phyloP scores from a whole-genome alignment of 2,113 vertebrate genomes.

The Varanus salvator region DNA sequence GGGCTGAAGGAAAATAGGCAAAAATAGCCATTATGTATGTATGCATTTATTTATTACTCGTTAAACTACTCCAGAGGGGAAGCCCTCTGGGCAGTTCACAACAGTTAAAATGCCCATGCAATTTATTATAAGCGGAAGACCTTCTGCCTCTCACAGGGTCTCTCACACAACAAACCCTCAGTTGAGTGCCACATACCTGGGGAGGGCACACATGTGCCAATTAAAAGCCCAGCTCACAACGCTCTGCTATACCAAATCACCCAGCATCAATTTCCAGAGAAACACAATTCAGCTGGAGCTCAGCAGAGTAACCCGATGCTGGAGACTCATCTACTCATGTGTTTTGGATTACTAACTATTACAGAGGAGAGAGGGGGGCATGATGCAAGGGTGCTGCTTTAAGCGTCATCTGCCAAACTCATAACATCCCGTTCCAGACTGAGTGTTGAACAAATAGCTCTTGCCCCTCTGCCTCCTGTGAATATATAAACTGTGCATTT shows the following conservation, averaged over 20 bases:
- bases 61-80: too few relatives aligned
- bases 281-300: not conserved
- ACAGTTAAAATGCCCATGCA: not conserved
- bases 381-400: not conserved
- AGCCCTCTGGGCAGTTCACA: too few relatives aligned
- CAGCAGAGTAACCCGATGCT: not conserved
- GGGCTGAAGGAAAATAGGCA: too few relatives aligned
- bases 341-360: slow-evolving; percentile 4
- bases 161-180: not conserved
- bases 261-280: not conserved
- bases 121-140: not conserved
- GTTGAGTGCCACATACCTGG: not conserved
- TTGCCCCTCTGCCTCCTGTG: not conserved
- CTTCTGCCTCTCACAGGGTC: not conserved
- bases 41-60: too few relatives aligned
- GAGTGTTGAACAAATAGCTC: not conserved
- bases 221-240: not conserved
- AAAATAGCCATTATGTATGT: too few relatives aligned
- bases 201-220: not conserved
- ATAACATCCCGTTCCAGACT: not conserved
- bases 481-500: not conserved
- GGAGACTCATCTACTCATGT: not conserved
- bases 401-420: not conserved
- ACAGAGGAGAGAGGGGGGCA: not conserved
- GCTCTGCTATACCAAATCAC: not conserved